Evolutionary conservation across 64 coral and sea anemone species (phyloP).

Genomic region (Stylophora pistillata): DNA sequence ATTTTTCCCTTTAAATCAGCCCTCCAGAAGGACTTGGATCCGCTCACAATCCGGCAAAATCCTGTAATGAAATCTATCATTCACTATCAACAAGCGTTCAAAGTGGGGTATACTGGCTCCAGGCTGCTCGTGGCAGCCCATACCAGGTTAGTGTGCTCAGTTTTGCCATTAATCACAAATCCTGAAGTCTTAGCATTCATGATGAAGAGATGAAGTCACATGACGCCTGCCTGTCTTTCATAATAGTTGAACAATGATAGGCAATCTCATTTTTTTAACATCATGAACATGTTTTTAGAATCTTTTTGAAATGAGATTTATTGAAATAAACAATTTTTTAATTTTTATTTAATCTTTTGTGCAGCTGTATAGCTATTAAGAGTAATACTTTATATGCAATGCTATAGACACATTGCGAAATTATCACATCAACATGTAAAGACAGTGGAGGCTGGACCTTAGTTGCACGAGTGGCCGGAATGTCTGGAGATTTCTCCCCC

Average conservation of each 20-base stretch:
- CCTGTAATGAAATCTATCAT: constrained; percentile 70
- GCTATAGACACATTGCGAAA: constrained; percentile 85
- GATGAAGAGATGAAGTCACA: no score
- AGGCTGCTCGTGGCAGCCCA: constrained; percentile 58
- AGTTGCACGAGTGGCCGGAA: constrained; percentile 80
- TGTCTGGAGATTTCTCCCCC: constrained; percentile 85
- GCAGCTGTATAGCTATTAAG: no score
- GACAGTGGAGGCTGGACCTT: constrained; percentile 92
- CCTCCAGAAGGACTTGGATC: constrained; percentile 75
- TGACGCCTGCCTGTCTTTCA: no score
- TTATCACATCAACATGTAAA: constrained; percentile 54
- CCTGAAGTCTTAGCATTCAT: background rate
- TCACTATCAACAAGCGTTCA: constrained; percentile 26
- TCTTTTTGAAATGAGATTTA: no score
- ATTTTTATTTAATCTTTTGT: no score
- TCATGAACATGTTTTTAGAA: no score
- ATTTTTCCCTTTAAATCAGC: constrained; percentile 34
- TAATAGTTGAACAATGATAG: no score
- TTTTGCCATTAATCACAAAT: no score
- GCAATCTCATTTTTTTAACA: no score
- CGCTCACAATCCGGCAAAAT: constrained; percentile 69
- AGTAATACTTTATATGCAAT: background rate
- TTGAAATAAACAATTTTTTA: no score
- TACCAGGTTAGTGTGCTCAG: constrained; percentile 83
- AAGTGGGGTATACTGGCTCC: constrained; percentile 85